phyloP scores from a whole-genome alignment of 2,888 invertebrate species.

The Sialis fuliginosa region DNA sequence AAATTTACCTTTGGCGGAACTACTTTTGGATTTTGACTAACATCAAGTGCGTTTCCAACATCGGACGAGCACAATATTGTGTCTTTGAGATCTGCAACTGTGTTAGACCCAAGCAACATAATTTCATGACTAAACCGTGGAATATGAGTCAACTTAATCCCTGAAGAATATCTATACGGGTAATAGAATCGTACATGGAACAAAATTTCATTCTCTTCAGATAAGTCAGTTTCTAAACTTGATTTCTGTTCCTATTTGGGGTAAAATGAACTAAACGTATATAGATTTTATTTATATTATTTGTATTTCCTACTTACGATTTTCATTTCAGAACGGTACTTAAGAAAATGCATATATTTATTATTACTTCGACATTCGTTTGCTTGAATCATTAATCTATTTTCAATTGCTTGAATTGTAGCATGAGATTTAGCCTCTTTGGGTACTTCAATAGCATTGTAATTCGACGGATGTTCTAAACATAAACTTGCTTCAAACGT shows the following conservation, averaged over 20 bases:
- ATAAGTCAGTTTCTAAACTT: conserved; percentile 17
- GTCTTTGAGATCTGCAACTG: conserved; percentile 53
- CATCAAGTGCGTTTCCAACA: conserved; percentile 37
- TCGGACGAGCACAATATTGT: conserved; percentile 59
- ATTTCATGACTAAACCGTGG: conserved; percentile 36
- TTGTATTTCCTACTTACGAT: neutral
- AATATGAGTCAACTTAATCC: conserved; percentile 9
- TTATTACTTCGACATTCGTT: neutral
- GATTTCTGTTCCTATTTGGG: too few species aligned
- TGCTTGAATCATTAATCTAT: neutral
- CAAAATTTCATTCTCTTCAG: conserved; percentile 24
- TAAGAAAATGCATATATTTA: neutral
- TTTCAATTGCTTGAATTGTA: neutral
- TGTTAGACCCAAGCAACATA: conserved; percentile 45
- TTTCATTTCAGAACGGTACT: neutral
- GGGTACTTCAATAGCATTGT: neutral
- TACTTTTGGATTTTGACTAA: conserved; percentile 31
- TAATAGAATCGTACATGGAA: conserved; percentile 30
- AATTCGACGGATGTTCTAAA: neutral
- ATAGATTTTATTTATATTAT: too few species aligned
- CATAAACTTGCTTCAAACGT: too few species aligned
- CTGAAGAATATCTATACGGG: conserved; percentile 21
- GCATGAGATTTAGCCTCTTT: neutral
- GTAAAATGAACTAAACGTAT: too few species aligned
- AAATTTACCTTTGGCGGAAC: neutral